These are phyloP conservation scores for Petrocephalus zakoni DNA, from an alignment of 2,113 vertebrate genomes.

Conservation along the genomic window DNA sequence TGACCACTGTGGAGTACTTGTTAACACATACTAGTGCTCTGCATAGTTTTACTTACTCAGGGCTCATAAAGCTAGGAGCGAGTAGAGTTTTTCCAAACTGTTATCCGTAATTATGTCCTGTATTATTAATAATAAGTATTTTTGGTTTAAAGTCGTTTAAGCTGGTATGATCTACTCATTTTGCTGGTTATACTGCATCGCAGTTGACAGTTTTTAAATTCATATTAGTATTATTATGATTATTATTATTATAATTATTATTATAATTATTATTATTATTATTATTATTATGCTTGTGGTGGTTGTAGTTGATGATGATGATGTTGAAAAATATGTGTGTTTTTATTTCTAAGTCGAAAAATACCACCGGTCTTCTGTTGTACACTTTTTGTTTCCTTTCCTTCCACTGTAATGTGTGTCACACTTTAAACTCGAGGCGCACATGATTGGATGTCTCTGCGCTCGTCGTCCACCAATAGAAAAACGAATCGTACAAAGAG, in stretches of 20 bases:
- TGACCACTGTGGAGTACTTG: not conserved
- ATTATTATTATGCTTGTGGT: not conserved
- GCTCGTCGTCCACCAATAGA: conserved; percentile 60
- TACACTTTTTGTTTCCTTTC: not conserved
- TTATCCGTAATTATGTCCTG: not conserved
- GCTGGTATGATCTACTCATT: not conserved
- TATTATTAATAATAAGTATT: not conserved
- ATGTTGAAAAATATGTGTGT: not conserved
- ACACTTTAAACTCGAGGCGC: not conserved
- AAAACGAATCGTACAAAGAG: conserved; percentile 60
- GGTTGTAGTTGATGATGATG: not conserved
- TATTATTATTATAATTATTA: not conserved
- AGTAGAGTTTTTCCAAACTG: not conserved
- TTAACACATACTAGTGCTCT: not conserved
- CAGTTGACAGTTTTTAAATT: not conserved
- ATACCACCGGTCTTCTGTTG: not conserved
- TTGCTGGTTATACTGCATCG: not conserved
- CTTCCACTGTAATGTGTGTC: not conserved
- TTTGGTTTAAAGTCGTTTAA: not conserved
- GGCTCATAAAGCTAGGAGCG: not conserved
- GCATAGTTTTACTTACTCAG: not conserved
- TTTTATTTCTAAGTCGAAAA: not conserved
- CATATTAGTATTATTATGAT: not conserved
- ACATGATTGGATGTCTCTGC: conserved; percentile 49
- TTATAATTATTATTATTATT: no score